These are phyloP conservation scores for Papilio protenor DNA, from an alignment of 2,888 invertebrate species.

Conservation along the genomic window DNA sequence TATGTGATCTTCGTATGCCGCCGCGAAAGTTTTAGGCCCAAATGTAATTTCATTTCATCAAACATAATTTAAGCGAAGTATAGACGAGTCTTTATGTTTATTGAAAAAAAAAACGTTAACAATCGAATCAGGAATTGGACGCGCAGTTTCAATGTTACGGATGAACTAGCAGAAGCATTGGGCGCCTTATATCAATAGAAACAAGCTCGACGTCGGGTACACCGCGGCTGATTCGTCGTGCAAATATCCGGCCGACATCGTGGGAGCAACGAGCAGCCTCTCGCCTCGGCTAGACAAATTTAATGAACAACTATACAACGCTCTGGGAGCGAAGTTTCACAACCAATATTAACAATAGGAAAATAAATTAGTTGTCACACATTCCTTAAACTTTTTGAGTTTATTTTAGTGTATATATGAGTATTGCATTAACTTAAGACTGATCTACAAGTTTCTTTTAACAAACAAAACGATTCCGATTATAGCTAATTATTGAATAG, in stretches of 20 bases:
- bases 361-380: slow-evolving; percentile 1
- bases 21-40: not conserved
- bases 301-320: not conserved
- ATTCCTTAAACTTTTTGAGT: not conserved
- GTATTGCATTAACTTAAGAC: too few relatives aligned
- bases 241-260: slow-evolving; percentile 38
- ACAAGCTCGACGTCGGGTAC: slow-evolving; percentile 13
- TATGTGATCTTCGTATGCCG: not conserved
- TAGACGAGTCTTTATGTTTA: not conserved
- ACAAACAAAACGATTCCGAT: not conserved
- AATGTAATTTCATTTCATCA: too few relatives aligned
- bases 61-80: not conserved
- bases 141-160: slow-evolving; percentile 8
- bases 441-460: not conserved
- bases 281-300: not conserved
- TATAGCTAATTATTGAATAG: slow-evolving; percentile 24
- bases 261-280: slow-evolving; percentile 26
- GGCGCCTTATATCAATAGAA: slow-evolving; percentile 17
- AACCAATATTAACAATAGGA: not conserved
- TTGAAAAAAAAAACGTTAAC: not conserved
- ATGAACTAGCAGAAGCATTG: slow-evolving; percentile 2
- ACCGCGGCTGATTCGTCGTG: slow-evolving; percentile 33
- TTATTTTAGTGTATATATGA: not conserved
- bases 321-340: slow-evolving; percentile 11
- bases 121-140: not conserved